Evolutionary conservation across 2,888 invertebrate genomes (phyloP).

Genomic region (Epinotia demarniana): DNA sequence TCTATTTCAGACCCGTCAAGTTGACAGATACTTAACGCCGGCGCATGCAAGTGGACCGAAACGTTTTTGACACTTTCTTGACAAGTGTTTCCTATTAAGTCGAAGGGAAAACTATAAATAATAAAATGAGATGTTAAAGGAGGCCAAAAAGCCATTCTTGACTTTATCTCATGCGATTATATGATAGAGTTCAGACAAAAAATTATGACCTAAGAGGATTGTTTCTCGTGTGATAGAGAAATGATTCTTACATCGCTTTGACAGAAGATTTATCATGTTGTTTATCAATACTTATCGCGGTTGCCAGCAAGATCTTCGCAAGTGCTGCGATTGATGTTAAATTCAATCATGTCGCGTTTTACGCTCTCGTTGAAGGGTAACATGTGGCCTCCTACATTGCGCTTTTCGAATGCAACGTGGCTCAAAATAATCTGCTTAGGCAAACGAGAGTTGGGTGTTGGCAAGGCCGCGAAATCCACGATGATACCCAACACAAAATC

Average conservation of each 20-base stretch:
- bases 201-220: neutral
- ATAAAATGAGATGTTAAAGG: neutral
- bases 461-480: no score
- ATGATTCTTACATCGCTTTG: neutral
- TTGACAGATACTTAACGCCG: conserved; percentile 26
- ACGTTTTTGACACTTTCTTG: conserved; percentile 13
- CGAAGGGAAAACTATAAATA: conserved; percentile 12
- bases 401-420: no score
- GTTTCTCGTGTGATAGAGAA: neutral
- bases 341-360: no score
- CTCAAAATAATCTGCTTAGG: no score
- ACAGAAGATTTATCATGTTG: neutral
- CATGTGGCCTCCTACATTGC: no score
- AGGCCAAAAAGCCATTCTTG: conserved; percentile 7
- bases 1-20: conserved; percentile 24
- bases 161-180: neutral
- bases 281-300: neutral
- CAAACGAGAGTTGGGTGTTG: no score
- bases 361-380: no score
- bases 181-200: neutral
- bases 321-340: no score
- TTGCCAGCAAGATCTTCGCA: no score
- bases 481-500: no score
- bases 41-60: conserved; percentile 6
- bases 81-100: conserved; percentile 25